Conservation (phyloP, 2,113 vertebrate species). For the Brachirus orientalis region DNA sequence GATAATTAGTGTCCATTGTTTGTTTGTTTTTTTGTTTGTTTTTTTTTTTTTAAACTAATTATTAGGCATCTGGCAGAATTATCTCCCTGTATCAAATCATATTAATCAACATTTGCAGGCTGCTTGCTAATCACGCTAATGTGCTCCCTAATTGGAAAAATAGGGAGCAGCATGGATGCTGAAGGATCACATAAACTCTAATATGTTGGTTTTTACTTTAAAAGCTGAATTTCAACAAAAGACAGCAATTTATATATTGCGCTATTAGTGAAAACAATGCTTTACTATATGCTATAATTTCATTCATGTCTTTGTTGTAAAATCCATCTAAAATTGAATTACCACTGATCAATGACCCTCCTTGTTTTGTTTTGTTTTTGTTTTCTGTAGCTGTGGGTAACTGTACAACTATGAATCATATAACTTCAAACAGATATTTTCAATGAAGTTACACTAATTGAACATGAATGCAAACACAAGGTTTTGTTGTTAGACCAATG, state of each 20-base stretch:
- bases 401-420: too few species aligned
- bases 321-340: too few species aligned
- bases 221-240: too few species aligned
- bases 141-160: conserved; percentile 39
- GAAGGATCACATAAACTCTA: conserved; percentile 36
- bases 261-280: too few species aligned
- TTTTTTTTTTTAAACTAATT: conserved; percentile 50
- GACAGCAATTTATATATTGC: too few species aligned
- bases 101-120: conserved; percentile 61
- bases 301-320: too few species aligned
- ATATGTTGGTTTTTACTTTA: background rate
- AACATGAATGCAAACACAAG: conserved; percentile 26
- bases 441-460: too few species aligned
- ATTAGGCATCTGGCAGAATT: conserved; percentile 64
- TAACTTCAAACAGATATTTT: too few species aligned
- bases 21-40: conserved; percentile 1
- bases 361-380: too few species aligned
- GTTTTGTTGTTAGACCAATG: background rate
- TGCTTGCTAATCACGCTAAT: conserved; percentile 63
- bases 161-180: conserved; percentile 23
- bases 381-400: too few species aligned
- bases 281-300: too few species aligned
- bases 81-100: conserved; percentile 54
- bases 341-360: too few species aligned
- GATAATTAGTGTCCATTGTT: conserved; percentile 71